phyloP scores from a whole-genome alignment of 2,113 vertebrate species.

The Grantiella picta region DNA sequence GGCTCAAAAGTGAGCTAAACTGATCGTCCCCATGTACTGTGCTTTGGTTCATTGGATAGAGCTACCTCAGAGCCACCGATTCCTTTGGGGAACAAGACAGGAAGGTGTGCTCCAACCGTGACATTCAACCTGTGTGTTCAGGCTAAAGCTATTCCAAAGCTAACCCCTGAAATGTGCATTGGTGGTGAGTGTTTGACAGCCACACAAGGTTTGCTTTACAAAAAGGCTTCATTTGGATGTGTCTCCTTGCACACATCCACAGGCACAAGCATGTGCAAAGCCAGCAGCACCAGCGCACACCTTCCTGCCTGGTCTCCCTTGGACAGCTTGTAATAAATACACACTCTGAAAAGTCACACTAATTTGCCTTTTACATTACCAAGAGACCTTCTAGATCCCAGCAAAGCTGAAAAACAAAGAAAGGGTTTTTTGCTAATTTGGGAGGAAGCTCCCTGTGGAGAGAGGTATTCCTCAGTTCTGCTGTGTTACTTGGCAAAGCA shows the following conservation, averaged over 20 bases:
- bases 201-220: background rate
- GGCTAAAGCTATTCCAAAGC: background rate
- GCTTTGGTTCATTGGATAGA: background rate
- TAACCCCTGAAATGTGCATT: background rate
- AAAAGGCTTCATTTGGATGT: background rate
- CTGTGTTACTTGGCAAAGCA: background rate
- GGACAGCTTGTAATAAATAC: background rate
- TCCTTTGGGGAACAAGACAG: background rate
- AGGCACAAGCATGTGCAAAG: background rate
- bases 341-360: background rate
- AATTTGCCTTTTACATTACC: background rate
- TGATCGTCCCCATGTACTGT: background rate
- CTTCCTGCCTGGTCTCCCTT: background rate
- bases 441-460: background rate
- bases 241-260: background rate
- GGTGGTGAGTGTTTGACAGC: background rate
- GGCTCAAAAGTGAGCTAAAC: background rate
- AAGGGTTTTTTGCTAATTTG: background rate
- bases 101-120: background rate
- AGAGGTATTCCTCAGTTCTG: background rate
- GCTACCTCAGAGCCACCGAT: background rate
- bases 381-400: background rate
- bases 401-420: background rate
- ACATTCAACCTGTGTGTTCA: background rate
- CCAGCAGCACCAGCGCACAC: background rate